Conservation (phyloP, 2,797 vertebrate species). For the Peromyscus melanophrys region DNA sequence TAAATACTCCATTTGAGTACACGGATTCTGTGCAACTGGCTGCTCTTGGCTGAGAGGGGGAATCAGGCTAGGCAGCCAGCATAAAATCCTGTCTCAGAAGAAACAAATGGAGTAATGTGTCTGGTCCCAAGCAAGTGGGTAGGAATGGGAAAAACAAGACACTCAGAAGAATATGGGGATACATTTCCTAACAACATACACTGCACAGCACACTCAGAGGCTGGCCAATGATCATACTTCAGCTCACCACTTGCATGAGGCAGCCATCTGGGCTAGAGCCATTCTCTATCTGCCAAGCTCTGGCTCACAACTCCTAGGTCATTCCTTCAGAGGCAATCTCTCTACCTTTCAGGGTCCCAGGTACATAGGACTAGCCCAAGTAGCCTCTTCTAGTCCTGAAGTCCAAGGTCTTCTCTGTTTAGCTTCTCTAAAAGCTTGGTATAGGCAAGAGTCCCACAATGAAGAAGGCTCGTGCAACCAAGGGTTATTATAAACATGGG, state of each 20-base stretch:
- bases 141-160: neutral
- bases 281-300: constrained; percentile 23
- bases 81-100: neutral
- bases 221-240: neutral
- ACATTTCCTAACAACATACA: neutral
- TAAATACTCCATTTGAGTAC: constrained; percentile 20
- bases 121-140: neutral
- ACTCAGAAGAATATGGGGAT: neutral
- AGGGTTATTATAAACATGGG: neutral
- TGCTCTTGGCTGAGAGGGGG: neutral
- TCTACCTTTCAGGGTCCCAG: neutral
- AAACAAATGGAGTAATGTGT: neutral
- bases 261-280: neutral
- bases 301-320: neutral
- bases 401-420: constrained; percentile 23
- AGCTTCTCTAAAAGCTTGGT: constrained; percentile 33
- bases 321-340: neutral
- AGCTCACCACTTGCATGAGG: neutral
- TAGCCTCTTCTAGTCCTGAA: neutral
- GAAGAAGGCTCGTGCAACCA: neutral
- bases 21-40: neutral
- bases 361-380: neutral
- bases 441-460: neutral
- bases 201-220: neutral
- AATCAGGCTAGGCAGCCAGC: constrained; percentile 13